phyloP scores from a whole-genome alignment of 2,113 vertebrate species.

The Labeo catla region DNA sequence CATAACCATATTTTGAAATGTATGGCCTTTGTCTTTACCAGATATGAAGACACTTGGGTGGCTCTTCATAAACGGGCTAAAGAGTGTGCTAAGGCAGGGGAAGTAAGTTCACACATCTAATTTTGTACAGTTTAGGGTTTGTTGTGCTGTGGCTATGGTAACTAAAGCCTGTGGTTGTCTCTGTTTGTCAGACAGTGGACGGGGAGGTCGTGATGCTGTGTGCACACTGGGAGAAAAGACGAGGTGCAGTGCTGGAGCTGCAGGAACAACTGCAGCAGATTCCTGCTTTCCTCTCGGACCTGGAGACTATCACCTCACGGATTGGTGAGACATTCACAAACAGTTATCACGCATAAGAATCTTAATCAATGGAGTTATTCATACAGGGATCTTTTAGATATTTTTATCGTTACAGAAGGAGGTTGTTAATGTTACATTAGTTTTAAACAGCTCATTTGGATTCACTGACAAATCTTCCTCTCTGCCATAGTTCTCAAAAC shows the following conservation, averaged over 20 bases:
- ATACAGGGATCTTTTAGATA: not conserved
- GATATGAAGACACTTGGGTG: slow-evolving; percentile 88
- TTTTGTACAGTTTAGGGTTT: not conserved
- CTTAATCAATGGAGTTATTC: not conserved
- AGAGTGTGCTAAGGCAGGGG: slow-evolving; percentile 83
- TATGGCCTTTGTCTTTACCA: slow-evolving; percentile 51
- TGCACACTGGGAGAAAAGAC: slow-evolving; percentile 91
- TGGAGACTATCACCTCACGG: slow-evolving; percentile 83
- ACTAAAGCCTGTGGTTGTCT: not conserved
- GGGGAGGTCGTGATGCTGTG: slow-evolving; percentile 94
- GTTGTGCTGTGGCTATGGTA: not conserved
- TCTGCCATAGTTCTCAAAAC: not conserved
- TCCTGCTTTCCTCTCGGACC: slow-evolving; percentile 81
- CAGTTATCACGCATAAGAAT: not conserved
- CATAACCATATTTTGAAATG: not conserved
- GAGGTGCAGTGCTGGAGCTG: slow-evolving; percentile 78
- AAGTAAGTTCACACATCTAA: slow-evolving; percentile 71
- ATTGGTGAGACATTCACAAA: slow-evolving; percentile 77
- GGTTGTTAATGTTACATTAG: not conserved
- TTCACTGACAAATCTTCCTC: not conserved
- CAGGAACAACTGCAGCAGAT: slow-evolving; percentile 89
- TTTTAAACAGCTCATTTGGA: not conserved
- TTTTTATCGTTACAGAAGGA: not conserved
- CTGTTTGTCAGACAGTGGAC: slow-evolving; percentile 81
- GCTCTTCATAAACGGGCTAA: slow-evolving; percentile 84